Base-by-base conservation (phyloP, 2,113 vertebrate species). In the Oryzias celebensis region DNA sequence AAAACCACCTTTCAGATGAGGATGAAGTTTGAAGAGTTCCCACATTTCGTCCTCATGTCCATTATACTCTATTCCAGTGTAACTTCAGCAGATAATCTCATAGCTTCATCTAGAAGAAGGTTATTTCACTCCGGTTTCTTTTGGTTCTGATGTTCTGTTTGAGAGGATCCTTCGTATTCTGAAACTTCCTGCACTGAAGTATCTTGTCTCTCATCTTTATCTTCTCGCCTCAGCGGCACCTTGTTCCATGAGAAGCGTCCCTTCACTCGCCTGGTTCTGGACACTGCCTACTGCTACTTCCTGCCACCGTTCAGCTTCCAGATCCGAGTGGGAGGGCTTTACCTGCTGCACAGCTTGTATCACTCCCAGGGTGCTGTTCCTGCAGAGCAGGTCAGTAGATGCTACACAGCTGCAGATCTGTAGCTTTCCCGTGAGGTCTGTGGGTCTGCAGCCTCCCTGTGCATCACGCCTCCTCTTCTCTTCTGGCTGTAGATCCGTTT, bases 281-380 rank as follows among this genome's bases (percentile, higher is more conserved):
- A 92, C 44, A 28, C 86, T 14, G 93, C 89, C 2, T 91, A 71
- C 73, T 68, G 62, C 2, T 98, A 92, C 77, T 91, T 98, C 71
- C 73, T 95, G 51, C 95, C 97, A 0, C 96, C 96, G 0, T 94
- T 94, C 14, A 91, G 92, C 41, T 99, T 98, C 87, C 96, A 98
- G 88, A 96, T 99, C 63, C 81, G 96, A 72, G 95, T 96, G 6
- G 97, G 95, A 22, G 96, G 92, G 1, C 90, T 99, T 45, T 99
- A 98, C 73, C 90, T 99, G 52, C 84, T 99, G 1, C 94, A 96
- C 45, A 92, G 94, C 2, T 79, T 98, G 51, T 97, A 94, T 16
- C 87, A 68, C 48, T 81, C 84, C 2, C 97, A 99, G 57, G 86
- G 91, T 1, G 89, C 90, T 44, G 79, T 88, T 20, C 96, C 96